phyloP scores from a whole-genome alignment of 2,797 vertebrate species.

The Acrossocheilus fasciatus region DNA sequence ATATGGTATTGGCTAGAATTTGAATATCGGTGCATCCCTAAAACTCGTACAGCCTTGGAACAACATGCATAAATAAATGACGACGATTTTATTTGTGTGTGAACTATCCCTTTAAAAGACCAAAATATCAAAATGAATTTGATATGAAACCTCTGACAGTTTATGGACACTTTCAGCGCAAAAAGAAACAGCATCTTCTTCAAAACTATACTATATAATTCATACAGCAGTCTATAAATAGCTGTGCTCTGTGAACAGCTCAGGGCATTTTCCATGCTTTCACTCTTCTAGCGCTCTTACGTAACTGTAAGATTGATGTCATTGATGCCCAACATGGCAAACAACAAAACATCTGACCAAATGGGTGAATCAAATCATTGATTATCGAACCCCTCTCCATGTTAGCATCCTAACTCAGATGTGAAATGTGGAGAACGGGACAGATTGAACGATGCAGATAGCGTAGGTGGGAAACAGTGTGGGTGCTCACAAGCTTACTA shows the following conservation, averaged over 20 bases:
- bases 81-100: not conserved
- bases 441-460: not conserved
- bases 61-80: not conserved
- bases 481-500: conserved; percentile 4
- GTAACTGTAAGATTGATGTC: conserved; percentile 43
- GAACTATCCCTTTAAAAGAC: not conserved
- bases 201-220: conserved; percentile 24
- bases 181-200: not conserved
- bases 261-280: conserved; percentile 48
- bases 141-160: not conserved
- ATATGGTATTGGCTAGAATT: not conserved
- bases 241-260: conserved; percentile 29
- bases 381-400: not conserved
- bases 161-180: not conserved
- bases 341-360: conserved; percentile 35
- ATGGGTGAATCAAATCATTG: conserved; percentile 2
- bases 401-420: not conserved
- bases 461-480: conserved; percentile 12
- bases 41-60: conserved; percentile 1
- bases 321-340: not conserved
- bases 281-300: conserved; percentile 37
- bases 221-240: conserved; percentile 44
- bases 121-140: not conserved
- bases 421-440: not conserved
- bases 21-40: not conserved